Evolutionary conservation across 2,113 vertebrate genomes (phyloP), one percentile per base, ranked within the genome.

Genomic region (Chloroceryle aenea): DNA sequence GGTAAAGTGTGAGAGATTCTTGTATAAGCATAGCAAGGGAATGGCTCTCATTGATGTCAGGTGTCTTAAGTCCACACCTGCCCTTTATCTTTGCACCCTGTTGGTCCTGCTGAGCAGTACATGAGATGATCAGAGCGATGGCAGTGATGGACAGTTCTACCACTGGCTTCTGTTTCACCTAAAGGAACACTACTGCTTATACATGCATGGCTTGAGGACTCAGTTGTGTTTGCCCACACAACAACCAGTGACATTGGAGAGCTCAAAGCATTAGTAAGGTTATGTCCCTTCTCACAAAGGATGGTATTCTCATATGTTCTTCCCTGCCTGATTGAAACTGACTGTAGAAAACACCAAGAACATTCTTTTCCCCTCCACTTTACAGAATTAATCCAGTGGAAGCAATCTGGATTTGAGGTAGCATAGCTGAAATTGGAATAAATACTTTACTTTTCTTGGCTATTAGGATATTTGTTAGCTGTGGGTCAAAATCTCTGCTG

Each of bases 401-500:
- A 83, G 30, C 45, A 67, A 58, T 50, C 38, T 81, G 90, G 55
- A 59, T 74, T 90, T 94, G 90, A 87, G 52, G 3, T 50, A 71
- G 26, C 40, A 30, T 61, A 66, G 16, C 16, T 93, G n/a, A 27
- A 64, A 75, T 91, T 69, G 61, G 48, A 85, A 38, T 56, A 71
- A 89, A 68, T 75, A 80, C 22, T 34, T 79, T 63, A 9, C 61
- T 89, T 89, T 93, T 90, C 61, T 75, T 74, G 62, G 8, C 48
- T 94, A 0, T 82, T 93, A 58, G 29, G 32, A 47, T 93, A 68
- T 74, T 87, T 96, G 19, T 34, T 83, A 83, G 62, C 50, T 91
- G 21, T 82, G 82, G 74, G n/a, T 45, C 38, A 80, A 93, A 59
- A 62, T 30, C 20, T 73, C 48, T 91, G 81, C 62, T 85, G 63